These are phyloP conservation scores for Cassiopea xamachana DNA, from an alignment of 30 jellyfish, hydroid and myxozoan genomes.

Conservation along the genomic window DNA sequence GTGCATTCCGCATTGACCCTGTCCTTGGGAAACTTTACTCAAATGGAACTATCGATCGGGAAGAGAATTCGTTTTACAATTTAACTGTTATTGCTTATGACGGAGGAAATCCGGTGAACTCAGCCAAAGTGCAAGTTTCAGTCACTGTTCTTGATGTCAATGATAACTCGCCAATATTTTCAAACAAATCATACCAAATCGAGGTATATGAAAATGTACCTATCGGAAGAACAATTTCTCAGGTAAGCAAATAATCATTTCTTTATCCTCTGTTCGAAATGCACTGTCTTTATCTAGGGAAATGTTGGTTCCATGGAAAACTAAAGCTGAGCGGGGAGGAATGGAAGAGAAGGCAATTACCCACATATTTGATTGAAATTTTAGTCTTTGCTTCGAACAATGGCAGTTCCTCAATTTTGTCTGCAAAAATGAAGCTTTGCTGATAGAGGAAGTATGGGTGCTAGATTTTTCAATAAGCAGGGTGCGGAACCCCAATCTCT, in stretches of 20 bases:
- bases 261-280: background rate
- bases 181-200: constrained; percentile 5
- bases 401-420: too few relatives aligned
- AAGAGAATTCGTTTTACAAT: constrained; percentile 50
- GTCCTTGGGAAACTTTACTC: constrained; percentile 58
- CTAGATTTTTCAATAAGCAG: too few relatives aligned
- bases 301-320: too few relatives aligned
- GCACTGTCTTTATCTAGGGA: too few relatives aligned
- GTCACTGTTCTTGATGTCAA: constrained; percentile 71
- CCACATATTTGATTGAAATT: too few relatives aligned
- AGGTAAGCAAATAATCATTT: constrained; percentile 24
- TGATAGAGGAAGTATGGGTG: too few relatives aligned
- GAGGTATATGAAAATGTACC: constrained; percentile 52
- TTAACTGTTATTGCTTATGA: constrained; percentile 74
- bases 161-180: constrained; percentile 84
- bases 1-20: constrained; percentile 40
- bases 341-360: too few relatives aligned
- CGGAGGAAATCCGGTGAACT: constrained; percentile 69
- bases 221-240: constrained; percentile 16
- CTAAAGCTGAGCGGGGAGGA: too few relatives aligned
- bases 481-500: too few relatives aligned
- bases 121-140: constrained; percentile 23
- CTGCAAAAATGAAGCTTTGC: too few relatives aligned
- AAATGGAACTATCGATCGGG: constrained; percentile 78
- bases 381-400: too few relatives aligned